Evolutionary conservation across 2,888 invertebrate genomes (phyloP), one percentile per base, ranked within the genome.

Genomic region (Merodon equestris): DNA sequence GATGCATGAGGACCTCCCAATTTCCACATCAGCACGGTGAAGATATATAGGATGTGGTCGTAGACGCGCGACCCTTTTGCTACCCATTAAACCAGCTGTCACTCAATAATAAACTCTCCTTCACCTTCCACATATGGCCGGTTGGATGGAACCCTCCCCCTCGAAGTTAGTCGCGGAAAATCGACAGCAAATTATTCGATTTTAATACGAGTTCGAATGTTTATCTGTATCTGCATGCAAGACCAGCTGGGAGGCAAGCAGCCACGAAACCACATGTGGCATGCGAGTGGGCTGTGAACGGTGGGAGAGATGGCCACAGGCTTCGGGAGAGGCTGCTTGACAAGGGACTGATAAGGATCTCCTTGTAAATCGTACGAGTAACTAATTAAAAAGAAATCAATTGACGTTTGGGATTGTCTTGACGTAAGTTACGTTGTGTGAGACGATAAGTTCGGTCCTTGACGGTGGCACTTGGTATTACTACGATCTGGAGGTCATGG

Each of bases 1-100:
- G 73, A 79, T 73, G 58, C 74, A 79, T 51, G 79, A 79, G 64
- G 60, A 79, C 79, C 79, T 74, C 68, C 74, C 68, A 74, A 79
- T 79, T 74, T 74, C 68, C 34, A 34, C 54, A 60, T 54, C 63
- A 60, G 18, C 54, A 17, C 27, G 27, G 7, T 7, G 27, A 4
- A 27, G 3, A 27, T 27, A 27, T 27, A 27, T 27, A 17, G 38
- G 10, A 42, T 45, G 13, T 45, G 14, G 53, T 15, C 36, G 57
- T 45, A 74, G 54, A 44, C 67, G 66, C 67, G 67, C 60, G 73
- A 74, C 74, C 74, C 68, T 79, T 64, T 74, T 74, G 54, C 73
- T 58, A 58, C 73, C 68, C 68, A 79, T 79, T 73, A 68, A 53
- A 53, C 58, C 12, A 57, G 66, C 68, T 79, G 77, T 79, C 77